Conservation (phyloP, 2,888 invertebrate species). For the Arrhopalites spinosus region DNA sequence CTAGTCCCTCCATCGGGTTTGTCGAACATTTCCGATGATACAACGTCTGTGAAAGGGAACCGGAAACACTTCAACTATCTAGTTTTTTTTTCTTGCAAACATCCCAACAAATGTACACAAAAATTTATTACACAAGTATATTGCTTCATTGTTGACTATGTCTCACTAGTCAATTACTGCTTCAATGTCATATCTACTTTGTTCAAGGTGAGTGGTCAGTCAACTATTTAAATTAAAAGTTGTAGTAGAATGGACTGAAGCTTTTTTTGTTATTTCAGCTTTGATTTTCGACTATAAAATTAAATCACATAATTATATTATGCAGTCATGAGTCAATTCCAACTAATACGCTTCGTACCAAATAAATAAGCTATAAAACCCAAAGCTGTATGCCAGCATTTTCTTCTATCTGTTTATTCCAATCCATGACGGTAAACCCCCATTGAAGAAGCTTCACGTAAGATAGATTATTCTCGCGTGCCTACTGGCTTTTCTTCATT, state of each 20-base stretch:
- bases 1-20: neutral
- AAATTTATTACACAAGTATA: neutral
- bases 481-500: neutral
- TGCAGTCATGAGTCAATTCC: neutral
- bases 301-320: neutral
- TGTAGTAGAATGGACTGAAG: neutral
- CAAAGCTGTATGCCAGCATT: neutral
- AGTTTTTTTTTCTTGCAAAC: too few relatives aligned
- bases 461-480: neutral
- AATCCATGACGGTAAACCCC: neutral
- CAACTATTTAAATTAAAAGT: neutral
- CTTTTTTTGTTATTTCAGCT: too few relatives aligned
- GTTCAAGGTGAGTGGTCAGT: neutral
- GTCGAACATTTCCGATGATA: neutral
- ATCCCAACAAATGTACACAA: too few relatives aligned
- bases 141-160: too few relatives aligned
- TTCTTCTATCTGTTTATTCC: neutral
- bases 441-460: too few relatives aligned
- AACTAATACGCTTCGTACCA: neutral
- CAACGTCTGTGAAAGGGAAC: neutral
- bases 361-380: neutral
- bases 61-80: neutral
- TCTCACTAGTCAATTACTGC: too few relatives aligned
- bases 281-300: neutral
- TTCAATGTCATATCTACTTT: neutral